Base-by-base conservation (phyloP, 1,140 invertebrate species). In the Elysia chlorotica region DNA sequence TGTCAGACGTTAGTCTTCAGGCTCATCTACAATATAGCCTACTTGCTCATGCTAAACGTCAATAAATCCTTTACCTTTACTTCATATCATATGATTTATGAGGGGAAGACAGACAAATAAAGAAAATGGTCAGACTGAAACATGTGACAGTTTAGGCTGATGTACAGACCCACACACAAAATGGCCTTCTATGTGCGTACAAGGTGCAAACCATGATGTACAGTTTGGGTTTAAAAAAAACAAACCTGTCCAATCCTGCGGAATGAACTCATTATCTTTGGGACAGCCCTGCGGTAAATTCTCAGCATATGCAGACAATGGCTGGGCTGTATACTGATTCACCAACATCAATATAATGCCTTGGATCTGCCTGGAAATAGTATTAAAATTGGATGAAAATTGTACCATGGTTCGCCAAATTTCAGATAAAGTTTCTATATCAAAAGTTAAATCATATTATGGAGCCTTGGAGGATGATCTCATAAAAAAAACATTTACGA, bases 341-440 rank as follows among this genome's bases (percentile, higher is more conserved):
- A 85, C 57, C 35, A 87, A 30, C 61, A 87, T 81, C 59, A 80
- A 82, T 1, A 84, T 63, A 21, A 86, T 79, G 38, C 86, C 83
- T 74, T 86, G 83, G 31, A 87, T 72, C 70, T 87, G 86, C n/a
- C 86, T 86, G 78, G 66, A 72, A 38, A 65, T 28, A 53, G 2
- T 37, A 30, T 36, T 19, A 57, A 67, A 48, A 10, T 57, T 1
- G 21, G 23, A 61, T 30, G n/a, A 65, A 61, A 19, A 61, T 17
- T 30, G 17, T 30, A 61, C 57, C 1, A 61, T n/a, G 28, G 19
- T n/a, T n/a, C 19, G 30, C 17, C 19, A 61, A 61, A 61, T 1
- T n/a, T 1, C 19, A 61, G 28, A 61, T n/a, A n/a, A 23, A 61
- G 19, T n/a, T 23, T 61, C 17, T 14, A 61, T 23, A 28, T 23